Evolutionary conservation across 2,888 invertebrate species (phyloP).

Genomic region (Choreutis nemorana): DNA sequence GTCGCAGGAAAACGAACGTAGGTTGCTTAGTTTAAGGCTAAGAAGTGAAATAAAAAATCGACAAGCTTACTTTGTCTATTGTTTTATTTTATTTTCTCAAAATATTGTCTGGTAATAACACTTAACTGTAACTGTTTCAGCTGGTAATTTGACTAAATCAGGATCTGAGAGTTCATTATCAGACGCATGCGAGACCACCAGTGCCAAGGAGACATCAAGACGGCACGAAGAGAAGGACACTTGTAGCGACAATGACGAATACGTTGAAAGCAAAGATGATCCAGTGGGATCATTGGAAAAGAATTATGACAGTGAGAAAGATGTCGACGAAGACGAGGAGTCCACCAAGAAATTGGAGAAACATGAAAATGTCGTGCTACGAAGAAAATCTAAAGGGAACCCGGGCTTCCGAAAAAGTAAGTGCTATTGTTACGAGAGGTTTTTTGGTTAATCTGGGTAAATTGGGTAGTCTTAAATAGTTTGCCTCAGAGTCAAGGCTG

Average conservation of each 20-base stretch:
- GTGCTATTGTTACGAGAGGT: no score
- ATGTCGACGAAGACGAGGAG: conserved; percentile 28
- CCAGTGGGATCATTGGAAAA: conserved; percentile 40
- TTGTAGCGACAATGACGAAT: conserved; percentile 69
- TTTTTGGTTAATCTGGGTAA: no score
- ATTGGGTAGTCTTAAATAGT: conserved; percentile 1
- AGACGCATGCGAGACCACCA: conserved; percentile 71
- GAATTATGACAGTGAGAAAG: conserved; percentile 42
- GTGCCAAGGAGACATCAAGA: conserved; percentile 75
- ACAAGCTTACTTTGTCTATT: no score
- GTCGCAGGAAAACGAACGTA: conserved; percentile 71
- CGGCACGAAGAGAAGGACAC: conserved; percentile 77
- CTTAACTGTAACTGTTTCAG: not conserved
- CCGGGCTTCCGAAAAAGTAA: conserved; percentile 74
- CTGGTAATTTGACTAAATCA: conserved; percentile 72
- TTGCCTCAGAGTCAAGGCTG: conserved; percentile 2
- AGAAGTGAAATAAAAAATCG: no score
- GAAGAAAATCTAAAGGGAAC: conserved; percentile 72
- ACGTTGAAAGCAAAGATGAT: not conserved
- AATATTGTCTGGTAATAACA: not conserved
- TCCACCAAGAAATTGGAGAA: conserved; percentile 40
- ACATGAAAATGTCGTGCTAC: conserved; percentile 64
- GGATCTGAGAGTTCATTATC: conserved; percentile 90
- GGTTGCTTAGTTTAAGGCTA: no score
- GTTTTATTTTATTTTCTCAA: not conserved